Conservation (phyloP, 2,113 vertebrate genomes). For the Bostrychus sinensis region DNA sequence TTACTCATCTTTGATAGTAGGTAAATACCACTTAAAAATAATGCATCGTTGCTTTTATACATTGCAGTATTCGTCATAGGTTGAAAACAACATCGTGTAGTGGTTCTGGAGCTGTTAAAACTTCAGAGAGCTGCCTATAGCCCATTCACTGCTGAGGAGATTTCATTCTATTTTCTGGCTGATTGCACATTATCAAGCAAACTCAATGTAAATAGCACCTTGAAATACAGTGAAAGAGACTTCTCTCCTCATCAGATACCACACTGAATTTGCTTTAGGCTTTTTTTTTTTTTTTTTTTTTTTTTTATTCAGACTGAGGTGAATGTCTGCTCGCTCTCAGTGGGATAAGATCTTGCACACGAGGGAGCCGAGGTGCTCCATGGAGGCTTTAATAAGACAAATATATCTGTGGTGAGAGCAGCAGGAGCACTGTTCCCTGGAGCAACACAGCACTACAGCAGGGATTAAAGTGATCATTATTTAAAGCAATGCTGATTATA, state of each 20-base stretch:
- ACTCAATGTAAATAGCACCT: conserved; percentile 34
- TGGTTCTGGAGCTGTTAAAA: not conserved
- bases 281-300: conserved; percentile 22
- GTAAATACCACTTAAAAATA: too few relatives aligned
- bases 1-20: too few relatives aligned
- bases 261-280: conserved; percentile 12
- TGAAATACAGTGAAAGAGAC: not conserved
- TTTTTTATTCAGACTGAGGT: conserved; percentile 17
- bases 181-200: conserved; percentile 24
- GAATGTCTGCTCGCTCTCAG: conserved; percentile 13
- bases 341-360: conserved; percentile 12
- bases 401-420: not conserved
- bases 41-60: too few relatives aligned
- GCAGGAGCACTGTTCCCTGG: not conserved
- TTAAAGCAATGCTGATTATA: not conserved
- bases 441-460: not conserved
- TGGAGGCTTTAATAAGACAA: conserved; percentile 30
- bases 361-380: conserved; percentile 11
- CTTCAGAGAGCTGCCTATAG: not conserved
- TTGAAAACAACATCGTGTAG: not conserved
- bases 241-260: conserved; percentile 13
- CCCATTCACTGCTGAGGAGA: conserved; percentile 3
- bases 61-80: not conserved
- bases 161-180: conserved; percentile 16
- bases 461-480: not conserved